A percentile compares a stretch with the other conserved stretches of the same genome.
Conservation (phyloP, 2,113 vertebrate genomes). For the Nesospiza acunhae region DNA sequence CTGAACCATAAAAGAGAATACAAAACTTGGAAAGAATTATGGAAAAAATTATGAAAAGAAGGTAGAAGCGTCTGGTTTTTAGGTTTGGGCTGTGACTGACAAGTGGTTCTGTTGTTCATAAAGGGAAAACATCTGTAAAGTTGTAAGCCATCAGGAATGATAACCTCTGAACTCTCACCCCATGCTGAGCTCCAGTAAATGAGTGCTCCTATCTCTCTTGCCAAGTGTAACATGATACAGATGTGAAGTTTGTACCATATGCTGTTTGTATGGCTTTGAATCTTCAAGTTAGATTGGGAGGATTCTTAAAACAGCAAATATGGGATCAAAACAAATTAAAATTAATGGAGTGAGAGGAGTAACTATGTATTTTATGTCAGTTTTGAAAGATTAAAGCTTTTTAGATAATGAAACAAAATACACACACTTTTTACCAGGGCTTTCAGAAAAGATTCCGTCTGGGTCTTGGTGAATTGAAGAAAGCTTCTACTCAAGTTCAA, state of each 20-base stretch:
- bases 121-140: slow-evolving; percentile 45
- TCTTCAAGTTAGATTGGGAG: background rate
- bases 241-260: slow-evolving; percentile 30
- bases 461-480: background rate
- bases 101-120: background rate
- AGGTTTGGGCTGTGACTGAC: slow-evolving; percentile 16
- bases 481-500: background rate
- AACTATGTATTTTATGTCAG: background rate
- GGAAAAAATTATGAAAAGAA: background rate
- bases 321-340: slow-evolving; percentile 28
- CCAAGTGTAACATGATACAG: slow-evolving; percentile 43
- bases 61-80: background rate
- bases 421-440: background rate
- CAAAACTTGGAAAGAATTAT: background rate
- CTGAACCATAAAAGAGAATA: background rate
- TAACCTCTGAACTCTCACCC: slow-evolving; percentile 62
- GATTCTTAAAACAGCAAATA: slow-evolving; percentile 54
- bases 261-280: background rate
- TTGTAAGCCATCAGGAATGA: slow-evolving; percentile 54
- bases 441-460: background rate
- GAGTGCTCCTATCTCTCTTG: slow-evolving; percentile 41
- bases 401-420: slow-evolving; percentile 24
- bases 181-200: slow-evolving; percentile 50
- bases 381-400: slow-evolving; percentile 32
- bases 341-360: background rate